Percentiles rank a stretch among this genome's conserved stretches.
phyloP scores from a whole-genome alignment of 2,888 invertebrate species.

The Monopis laevigella region DNA sequence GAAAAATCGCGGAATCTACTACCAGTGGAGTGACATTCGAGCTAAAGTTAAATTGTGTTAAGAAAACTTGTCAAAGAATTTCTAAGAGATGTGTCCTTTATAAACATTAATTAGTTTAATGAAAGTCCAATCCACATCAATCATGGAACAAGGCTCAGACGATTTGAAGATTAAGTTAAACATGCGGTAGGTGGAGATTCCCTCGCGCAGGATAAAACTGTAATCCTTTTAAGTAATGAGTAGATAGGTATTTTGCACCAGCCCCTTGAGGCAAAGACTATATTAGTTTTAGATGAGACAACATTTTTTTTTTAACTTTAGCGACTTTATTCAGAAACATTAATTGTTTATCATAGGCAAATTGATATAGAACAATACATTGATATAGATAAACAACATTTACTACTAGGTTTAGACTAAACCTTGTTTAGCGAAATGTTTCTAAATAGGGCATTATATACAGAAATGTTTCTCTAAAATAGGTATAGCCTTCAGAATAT shows the following conservation, averaged over 20 bases:
- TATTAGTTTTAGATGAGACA: too few relatives aligned
- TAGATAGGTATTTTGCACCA: slow-evolving; percentile 25
- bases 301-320: too few relatives aligned
- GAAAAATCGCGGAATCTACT: too few relatives aligned
- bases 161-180: slow-evolving; percentile 38
- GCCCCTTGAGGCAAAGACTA: slow-evolving; percentile 1
- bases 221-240: slow-evolving; percentile 66
- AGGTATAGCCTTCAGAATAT: too few relatives aligned
- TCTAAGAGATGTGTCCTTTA: slow-evolving; percentile 14
- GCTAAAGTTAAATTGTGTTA: slow-evolving; percentile 6
- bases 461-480: too few relatives aligned
- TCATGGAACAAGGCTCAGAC: slow-evolving; percentile 37
- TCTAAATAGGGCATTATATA: too few relatives aligned
- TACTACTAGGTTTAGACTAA: too few relatives aligned
- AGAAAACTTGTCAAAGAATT: not conserved
- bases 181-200: slow-evolving; percentile 31
- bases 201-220: slow-evolving; percentile 45
- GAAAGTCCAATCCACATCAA: slow-evolving; percentile 38
- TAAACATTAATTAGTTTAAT: slow-evolving; percentile 33
- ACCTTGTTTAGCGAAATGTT: too few relatives aligned
- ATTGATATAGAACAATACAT: too few relatives aligned
- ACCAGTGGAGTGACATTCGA: not conserved
- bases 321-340: too few relatives aligned
- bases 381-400: too few relatives aligned
- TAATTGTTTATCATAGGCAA: too few relatives aligned